Conservation (phyloP, 2,888 invertebrate species). For the Microctonus brassicae region DNA sequence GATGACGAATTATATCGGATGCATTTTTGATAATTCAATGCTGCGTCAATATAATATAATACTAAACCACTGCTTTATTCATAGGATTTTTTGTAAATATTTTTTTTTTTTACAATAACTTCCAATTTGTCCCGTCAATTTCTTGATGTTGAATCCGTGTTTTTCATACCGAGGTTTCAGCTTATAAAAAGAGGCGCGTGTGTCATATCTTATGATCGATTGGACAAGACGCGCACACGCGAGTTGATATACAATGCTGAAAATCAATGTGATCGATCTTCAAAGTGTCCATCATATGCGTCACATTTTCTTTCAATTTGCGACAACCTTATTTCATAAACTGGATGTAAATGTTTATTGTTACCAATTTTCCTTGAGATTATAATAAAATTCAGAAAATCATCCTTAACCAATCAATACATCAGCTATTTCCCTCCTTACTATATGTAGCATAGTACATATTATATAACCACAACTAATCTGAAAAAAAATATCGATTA, state of each 20-base stretch:
- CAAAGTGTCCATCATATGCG: background rate
- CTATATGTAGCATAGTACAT: too few species aligned
- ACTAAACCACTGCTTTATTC: constrained; percentile 7
- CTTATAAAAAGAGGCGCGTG: constrained; percentile 1
- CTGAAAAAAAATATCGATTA: too few species aligned
- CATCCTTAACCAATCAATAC: background rate
- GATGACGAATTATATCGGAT: constrained; percentile 55
- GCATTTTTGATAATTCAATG: background rate
- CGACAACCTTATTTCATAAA: background rate
- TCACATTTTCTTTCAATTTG: background rate
- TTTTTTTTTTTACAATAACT: constrained; percentile 3
- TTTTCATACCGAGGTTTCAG: background rate
- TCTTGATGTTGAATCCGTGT: background rate
- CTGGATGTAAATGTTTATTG: constrained; percentile 5
- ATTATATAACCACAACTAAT: too few species aligned
- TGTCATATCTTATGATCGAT: constrained; percentile 31
- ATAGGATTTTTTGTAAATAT: constrained; percentile 14
- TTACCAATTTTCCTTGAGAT: background rate
- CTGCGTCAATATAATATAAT: too few species aligned
- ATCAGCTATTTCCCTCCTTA: too few species aligned
- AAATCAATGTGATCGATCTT: constrained; percentile 25
- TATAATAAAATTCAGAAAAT: background rate
- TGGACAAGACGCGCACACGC: background rate
- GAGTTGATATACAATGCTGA: background rate
- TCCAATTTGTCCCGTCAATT: background rate